Evolutionary conservation across 2,888 invertebrate species (phyloP), one percentile per base, ranked within the genome.

Genomic region (Thereva nobilitata): DNA sequence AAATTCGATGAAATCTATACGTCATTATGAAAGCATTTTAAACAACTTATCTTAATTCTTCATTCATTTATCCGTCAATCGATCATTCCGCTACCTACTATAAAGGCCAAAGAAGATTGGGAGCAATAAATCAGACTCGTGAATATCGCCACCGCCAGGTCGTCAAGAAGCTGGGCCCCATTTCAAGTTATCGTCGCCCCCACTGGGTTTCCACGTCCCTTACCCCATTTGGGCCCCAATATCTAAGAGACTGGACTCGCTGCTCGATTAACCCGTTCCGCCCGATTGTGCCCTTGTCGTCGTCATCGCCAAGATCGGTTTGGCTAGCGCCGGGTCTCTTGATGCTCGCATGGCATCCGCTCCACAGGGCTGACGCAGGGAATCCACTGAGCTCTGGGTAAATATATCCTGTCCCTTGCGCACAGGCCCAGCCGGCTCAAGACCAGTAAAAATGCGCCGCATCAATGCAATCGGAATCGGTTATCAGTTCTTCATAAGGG

Each of bases 401-500:
- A n/a, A 41, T 23, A 50, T 50, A 49, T 50, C 8, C 2, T 7
- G 41, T 23, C 35, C 61, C 12, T 10, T 35, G 5, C 38, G 52
- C 42, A 23, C 42, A 37, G 42, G 7, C 42, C 9, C 9, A 42
- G 9, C 34, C 44, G 44, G 38, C 56, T 12, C 12, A 42, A 41
- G 44, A 40, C 52, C 45, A 55, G 53, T 35, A 56, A 40, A 65
- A 68, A 57, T 53, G 65, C 59, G 49, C 65, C 68, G 65, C 65
- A 47, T 38, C 12, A 47, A 44, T 61, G 61, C 65, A 47, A 50
- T 59, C 53, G 61, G 54, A 67, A 67, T 61, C 68, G 63, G 71
- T 72, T 80, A 80, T 80, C 80, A 77, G 74, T 67, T 78, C 76
- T 78, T 80, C 79, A 78, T 75, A 80, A 76, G 75, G 72, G 70